Conservation (phyloP, 2,797 vertebrate species). For the Pempheris klunzingeri region DNA sequence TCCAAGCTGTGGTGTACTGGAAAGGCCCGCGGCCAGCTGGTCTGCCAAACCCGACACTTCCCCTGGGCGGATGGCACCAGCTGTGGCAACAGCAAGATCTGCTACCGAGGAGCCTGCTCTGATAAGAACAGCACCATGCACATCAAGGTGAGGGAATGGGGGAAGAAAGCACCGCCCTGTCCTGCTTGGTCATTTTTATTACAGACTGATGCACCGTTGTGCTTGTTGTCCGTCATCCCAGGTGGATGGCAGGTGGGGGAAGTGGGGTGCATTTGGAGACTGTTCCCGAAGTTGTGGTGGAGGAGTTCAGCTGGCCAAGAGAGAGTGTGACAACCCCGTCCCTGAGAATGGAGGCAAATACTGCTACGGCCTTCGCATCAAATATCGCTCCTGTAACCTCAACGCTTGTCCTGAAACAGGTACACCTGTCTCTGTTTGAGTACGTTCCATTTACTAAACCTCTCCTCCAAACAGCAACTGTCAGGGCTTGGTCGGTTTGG, state of each 20-base stretch:
- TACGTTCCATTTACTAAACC: not conserved
- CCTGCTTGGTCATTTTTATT: not conserved
- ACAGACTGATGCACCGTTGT: not conserved
- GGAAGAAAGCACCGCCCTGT: too few relatives aligned
- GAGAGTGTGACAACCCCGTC: conserved; percentile 90
- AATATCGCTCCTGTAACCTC: conserved; percentile 94
- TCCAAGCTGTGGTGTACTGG: conserved; percentile 97
- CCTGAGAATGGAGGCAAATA: conserved; percentile 94
- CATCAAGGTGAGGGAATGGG: conserved; percentile 85
- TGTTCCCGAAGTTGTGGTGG: conserved; percentile 94
- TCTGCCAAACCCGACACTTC: conserved; percentile 98
- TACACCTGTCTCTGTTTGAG: conserved; percentile 45
- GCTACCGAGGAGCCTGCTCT: conserved; percentile 89
- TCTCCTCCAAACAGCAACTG: not conserved
- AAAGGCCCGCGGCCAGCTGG: conserved; percentile 92
- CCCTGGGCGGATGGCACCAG: conserved; percentile 96
- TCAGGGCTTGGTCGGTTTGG: too few relatives aligned
- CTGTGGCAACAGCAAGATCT: conserved; percentile 90
- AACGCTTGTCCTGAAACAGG: conserved; percentile 90
- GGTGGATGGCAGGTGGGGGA: conserved; percentile 96
- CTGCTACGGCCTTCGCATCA: conserved; percentile 93
- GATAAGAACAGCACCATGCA: conserved; percentile 88
- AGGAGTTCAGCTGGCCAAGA: conserved; percentile 92
- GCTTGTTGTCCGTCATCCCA: conserved; percentile 55
- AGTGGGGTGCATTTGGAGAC: conserved; percentile 90